A percentile compares a stretch with the other conserved stretches of the same genome.
Evolutionary conservation across 1,140 invertebrate genomes (phyloP).

Genomic region (Neodiprion pinetum): DNA sequence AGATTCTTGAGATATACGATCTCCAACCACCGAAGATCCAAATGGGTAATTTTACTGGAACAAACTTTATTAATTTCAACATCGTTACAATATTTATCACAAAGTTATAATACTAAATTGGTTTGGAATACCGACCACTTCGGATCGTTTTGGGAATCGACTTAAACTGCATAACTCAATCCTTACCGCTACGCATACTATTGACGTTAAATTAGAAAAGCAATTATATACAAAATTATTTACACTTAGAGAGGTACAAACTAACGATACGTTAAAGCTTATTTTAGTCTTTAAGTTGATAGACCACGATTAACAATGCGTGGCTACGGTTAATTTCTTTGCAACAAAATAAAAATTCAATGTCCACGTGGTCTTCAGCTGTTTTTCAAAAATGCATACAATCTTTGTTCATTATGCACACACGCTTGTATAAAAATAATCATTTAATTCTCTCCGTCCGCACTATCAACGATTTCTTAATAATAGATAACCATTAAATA

Average conservation of each 20-base stretch:
- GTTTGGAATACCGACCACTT: slow-evolving; percentile 33
- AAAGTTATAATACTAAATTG: slow-evolving; percentile 47
- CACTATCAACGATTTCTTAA: not conserved
- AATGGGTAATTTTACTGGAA: not conserved
- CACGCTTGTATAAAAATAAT: not conserved
- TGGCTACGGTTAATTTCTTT: too few species aligned
- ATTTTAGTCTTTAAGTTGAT: not conserved
- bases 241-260: slow-evolving; percentile 28
- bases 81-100: slow-evolving; percentile 49
- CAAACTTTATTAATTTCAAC: slow-evolving; percentile 24
- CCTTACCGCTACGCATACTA: slow-evolving; percentile 18
- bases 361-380: too few species aligned
- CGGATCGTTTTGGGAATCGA: slow-evolving; percentile 16
- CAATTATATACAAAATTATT: slow-evolving; percentile 41
- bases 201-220: slow-evolving; percentile 37
- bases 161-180: slow-evolving; percentile 1
- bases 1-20: too few species aligned
- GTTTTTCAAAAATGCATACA: not conserved
- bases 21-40: too few species aligned
- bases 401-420: not conserved
- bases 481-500: not conserved
- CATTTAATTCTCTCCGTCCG: not conserved
- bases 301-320: not conserved
- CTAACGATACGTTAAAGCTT: slow-evolving; percentile 2
- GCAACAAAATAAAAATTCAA: too few species aligned